Evolutionary conservation across 2,888 invertebrate genomes (phyloP).

Genomic region (Plebejus melissa): DNA sequence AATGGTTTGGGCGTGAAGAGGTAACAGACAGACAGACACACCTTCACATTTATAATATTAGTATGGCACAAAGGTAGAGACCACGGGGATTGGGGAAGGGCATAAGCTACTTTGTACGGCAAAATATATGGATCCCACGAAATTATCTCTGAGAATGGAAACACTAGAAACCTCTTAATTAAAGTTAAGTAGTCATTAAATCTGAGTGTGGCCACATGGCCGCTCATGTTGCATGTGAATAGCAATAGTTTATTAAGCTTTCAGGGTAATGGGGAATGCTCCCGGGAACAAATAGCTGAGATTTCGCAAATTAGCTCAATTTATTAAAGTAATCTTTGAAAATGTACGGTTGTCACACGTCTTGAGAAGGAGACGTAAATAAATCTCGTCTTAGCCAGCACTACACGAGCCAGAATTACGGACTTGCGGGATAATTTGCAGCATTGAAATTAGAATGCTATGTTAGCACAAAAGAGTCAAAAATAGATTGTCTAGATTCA

Average conservation of each 20-base stretch:
- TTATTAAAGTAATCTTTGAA: slow-evolving; percentile 25
- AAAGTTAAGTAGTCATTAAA: too few species aligned
- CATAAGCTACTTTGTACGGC: too few species aligned
- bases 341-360: slow-evolving; percentile 23
- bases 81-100: too few species aligned
- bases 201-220: not conserved
- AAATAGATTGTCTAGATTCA: too few species aligned
- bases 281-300: slow-evolving; percentile 1
- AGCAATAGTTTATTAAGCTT: not conserved
- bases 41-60: too few species aligned
- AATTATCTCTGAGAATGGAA: too few species aligned
- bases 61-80: too few species aligned
- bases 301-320: slow-evolving; percentile 22
- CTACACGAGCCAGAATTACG: not conserved
- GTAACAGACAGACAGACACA: too few species aligned
- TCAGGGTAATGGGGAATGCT: not conserved
- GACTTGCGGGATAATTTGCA: not conserved
- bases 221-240: not conserved
- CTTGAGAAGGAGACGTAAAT: slow-evolving; percentile 37
- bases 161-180: too few species aligned
- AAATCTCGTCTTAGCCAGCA: slow-evolving; percentile 57
- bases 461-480: too few species aligned
- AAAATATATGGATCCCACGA: too few species aligned
- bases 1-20: too few species aligned
- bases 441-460: not conserved